These are phyloP conservation scores for Papilio aristodemus DNA, from an alignment of 1,140 invertebrate species.

Conservation along the genomic window DNA sequence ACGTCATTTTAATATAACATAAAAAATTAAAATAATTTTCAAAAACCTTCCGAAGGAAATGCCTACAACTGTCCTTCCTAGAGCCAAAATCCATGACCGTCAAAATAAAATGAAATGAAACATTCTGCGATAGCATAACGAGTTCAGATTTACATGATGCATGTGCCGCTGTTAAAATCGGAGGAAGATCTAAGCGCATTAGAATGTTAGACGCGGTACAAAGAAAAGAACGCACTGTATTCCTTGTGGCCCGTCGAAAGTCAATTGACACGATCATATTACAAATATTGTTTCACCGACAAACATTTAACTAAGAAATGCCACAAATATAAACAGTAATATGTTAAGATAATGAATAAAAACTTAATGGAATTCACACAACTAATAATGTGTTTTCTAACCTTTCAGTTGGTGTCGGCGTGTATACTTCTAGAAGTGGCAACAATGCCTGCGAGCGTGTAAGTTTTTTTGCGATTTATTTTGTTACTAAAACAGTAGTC, in stretches of 20 bases:
- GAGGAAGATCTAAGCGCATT: slow-evolving; percentile 15
- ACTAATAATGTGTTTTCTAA: slow-evolving; percentile 22
- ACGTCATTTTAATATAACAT: too few species aligned
- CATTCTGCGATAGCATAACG: neutral
- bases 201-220: neutral
- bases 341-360: neutral
- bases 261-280: neutral
- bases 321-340: neutral
- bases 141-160: neutral
- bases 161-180: neutral
- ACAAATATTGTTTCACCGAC: neutral
- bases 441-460: slow-evolving; percentile 57
- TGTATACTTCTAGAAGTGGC: slow-evolving; percentile 42
- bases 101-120: neutral
- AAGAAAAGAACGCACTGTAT: neutral
- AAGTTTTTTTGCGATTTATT: slow-evolving; percentile 39
- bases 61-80: too few species aligned
- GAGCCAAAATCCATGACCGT: too few species aligned
- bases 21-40: too few species aligned
- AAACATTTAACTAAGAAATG: neutral
- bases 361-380: too few species aligned
- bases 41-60: too few species aligned
- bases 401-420: slow-evolving; percentile 51
- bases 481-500: neutral
- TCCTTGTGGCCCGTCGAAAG: neutral